Base-by-base conservation (phyloP, 2,888 invertebrate species). In the Herminia tarsipennalis region DNA sequence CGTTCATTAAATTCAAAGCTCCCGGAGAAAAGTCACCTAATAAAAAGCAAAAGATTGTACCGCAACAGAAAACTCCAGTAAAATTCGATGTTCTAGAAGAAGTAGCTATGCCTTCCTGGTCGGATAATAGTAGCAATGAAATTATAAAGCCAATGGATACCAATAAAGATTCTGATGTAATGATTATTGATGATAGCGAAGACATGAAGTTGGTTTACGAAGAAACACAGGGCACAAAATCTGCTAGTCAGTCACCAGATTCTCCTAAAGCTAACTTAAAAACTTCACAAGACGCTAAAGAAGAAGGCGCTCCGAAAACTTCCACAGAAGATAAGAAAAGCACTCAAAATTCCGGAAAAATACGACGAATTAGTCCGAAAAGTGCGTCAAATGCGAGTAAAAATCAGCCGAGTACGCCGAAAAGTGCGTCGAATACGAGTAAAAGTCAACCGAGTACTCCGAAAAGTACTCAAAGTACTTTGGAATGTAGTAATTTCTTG, bases 171-270 rank as follows among this genome's bases (percentile, higher is more conserved):
- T 10, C 48, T 6, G 63, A 71, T 42, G 18, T 73, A 5, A 69
- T 73, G 45, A 61, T 72, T 1, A 74, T 62, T 18, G 92, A 92
- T 50, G 92, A 91, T 38, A 90, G 93, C 5, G 93, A 93, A 67
- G 93, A 94, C 62, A 93, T 94, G 14, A 91, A 93, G 57, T 76
- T 94, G 20, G 87, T 94, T 4, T 93, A 93, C 35, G 93, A 92
- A 38, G 94, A 94, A 22, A 92, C 92, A 0, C 64, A 76, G 29
- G 61, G 57, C 9, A 35, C 57, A 0, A 67, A 63, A 40, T 59
- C 66, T 0, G 20, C 44, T 0, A 69, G 63, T 2, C 48, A 56
- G 1, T 66, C 76, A 2, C 61, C 66, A 9, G 48, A 66, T 10
- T 41, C 59, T 0, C 45, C 54, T 5, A 56, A 44, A 36, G 10